A percentile compares a stretch with the other conserved stretches of the same genome.
Conservation (phyloP, 2,113 vertebrate species). For the Catagonus wagneri region DNA sequence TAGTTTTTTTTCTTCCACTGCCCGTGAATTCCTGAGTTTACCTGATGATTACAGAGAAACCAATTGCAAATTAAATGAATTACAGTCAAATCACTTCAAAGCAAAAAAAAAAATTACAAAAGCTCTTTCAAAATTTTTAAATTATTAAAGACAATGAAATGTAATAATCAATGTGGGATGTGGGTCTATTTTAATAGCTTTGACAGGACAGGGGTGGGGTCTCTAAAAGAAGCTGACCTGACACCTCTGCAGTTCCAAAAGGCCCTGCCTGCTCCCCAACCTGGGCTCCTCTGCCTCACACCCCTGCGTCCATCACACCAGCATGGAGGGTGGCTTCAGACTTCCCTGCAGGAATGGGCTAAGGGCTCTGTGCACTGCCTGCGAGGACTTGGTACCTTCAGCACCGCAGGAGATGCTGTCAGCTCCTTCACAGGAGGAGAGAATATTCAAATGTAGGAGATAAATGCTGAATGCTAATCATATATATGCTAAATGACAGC, state of each 20-base stretch:
- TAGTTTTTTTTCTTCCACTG: neutral
- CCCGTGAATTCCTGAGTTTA: conserved; percentile 23
- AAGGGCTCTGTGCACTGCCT: neutral
- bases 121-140: neutral
- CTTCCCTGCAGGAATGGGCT: neutral
- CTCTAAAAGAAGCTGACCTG: neutral
- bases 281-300: neutral
- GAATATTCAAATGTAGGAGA: neutral
- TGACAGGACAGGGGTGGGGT: neutral
- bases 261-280: neutral
- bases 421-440: neutral
- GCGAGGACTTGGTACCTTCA: neutral
- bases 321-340: too few species aligned
- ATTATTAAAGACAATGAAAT: neutral
- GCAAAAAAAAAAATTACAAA: neutral
- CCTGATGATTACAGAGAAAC: neutral
- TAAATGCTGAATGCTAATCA: too few species aligned
- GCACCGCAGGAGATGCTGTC: fast-evolving
- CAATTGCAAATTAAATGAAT: conserved; percentile 41
- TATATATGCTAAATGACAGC: too few species aligned
- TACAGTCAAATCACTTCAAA: neutral
- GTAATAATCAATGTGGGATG: neutral
- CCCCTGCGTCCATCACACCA: too few species aligned
- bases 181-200: neutral
- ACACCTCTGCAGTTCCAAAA: neutral